Base-by-base conservation (phyloP, 2,888 invertebrate genomes). In the Idaea biselata region DNA sequence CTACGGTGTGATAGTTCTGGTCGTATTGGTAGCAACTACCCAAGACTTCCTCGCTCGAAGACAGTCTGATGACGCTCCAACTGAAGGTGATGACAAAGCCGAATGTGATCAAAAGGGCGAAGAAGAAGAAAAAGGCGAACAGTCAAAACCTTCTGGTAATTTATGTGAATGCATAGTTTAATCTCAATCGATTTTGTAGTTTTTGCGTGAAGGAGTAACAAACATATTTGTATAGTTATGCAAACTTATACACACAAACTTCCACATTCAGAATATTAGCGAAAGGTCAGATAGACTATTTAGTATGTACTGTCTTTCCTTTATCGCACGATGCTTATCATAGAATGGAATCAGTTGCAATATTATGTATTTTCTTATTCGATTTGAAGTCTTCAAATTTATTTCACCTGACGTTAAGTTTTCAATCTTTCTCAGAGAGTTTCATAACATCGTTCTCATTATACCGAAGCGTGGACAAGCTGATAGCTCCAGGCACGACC, bases 381-480 rank as follows among this genome's bases (percentile, higher is more conserved):
- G n/a, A n/a, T n/a, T n/a, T n/a, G n/a, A n/a, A n/a, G n/a, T n/a
- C n/a, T n/a, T n/a, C n/a, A n/a, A n/a, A n/a, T 14, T 7, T 33
- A 33, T 14, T 5, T 5, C 8, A 33, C 6, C 33, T 33, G 14
- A 33, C 33, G 8, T 11, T 11, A 1, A 33, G 1, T 6, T 16
- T 18, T 57, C 18, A 17, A 31, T 62, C 59, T 11, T 64, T 66
- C 60, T 31, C 83, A 90, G 91, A 77, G 55, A 81, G 86, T 44
- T 79, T 89, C 70, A 68, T 91, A 33, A 89, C 93, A 75, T 90
- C 94, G 0, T 96, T 96, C 85, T 96, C 96, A 0, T 85, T 96
- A 8, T 94, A 95, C 78, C 93, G 93, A 64, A 95, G 95, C 18
- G 75, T 94, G 8, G 82, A 82, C 60, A 93, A 94, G 76, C 87